phyloP scores from a whole-genome alignment of 2,113 vertebrate species.

The Pithys albifrons region DNA sequence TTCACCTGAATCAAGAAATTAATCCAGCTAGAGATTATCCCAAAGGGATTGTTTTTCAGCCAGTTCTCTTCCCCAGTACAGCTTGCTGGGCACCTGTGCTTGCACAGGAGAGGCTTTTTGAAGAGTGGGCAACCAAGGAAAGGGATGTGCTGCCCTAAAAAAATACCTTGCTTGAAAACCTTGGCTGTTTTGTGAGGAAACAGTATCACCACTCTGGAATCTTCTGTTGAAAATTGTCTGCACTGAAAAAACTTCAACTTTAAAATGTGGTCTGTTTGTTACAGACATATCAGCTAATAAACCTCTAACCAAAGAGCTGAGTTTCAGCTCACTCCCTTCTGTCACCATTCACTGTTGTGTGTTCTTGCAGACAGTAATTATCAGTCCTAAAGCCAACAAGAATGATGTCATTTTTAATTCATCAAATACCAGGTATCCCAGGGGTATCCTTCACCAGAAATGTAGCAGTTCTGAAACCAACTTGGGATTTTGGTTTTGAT shows the following conservation, averaged over 20 bases:
- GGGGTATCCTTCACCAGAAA: constrained; percentile 17
- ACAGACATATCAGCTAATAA: not conserved
- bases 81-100: fast-evolving
- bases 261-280: not conserved
- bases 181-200: not conserved
- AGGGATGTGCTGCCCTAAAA: not conserved
- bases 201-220: not conserved
- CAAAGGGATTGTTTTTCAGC: not conserved
- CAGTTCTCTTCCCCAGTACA: not conserved
- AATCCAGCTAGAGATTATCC: not conserved
- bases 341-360: not conserved
- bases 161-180: not conserved
- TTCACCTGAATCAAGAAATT: not conserved
- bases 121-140: not conserved
- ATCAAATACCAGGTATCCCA: constrained; percentile 21
- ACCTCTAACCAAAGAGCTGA: not conserved
- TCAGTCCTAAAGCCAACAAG: constrained; percentile 12
- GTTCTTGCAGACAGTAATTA: constrained; percentile 30
- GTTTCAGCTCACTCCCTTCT: not conserved
- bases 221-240: not conserved
- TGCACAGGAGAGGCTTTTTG: not conserved
- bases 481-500: constrained; percentile 12
- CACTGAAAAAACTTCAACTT: not conserved
- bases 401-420: constrained; percentile 43
- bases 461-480: not conserved